phyloP scores from a whole-genome alignment of 2,113 vertebrate species.

The Corvus hawaiiensis region DNA sequence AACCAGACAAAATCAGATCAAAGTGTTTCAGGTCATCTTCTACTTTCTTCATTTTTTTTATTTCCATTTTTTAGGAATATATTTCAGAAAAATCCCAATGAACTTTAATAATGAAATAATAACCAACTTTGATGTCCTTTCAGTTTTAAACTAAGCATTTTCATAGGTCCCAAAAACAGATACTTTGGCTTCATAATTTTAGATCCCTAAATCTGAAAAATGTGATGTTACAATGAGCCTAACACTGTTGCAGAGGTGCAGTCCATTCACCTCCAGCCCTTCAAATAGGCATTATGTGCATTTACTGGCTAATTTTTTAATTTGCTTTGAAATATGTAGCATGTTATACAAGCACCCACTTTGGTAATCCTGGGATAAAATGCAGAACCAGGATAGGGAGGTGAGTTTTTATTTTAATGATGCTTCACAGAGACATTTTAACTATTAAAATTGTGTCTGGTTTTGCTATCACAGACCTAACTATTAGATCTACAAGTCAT shows the following conservation, averaged over 20 bases:
- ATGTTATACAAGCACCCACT: not conserved
- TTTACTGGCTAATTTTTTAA: not conserved
- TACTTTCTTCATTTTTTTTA: not conserved
- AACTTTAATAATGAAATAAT: not conserved
- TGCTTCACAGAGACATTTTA: not conserved
- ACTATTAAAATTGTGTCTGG: slow-evolving; percentile 2
- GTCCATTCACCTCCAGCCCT: not conserved
- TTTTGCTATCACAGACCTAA: not conserved
- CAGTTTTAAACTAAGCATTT: not conserved
- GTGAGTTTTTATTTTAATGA: not conserved
- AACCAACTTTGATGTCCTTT: not conserved
- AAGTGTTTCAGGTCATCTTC: not conserved
- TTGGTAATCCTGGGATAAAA: not conserved
- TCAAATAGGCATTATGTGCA: not conserved
- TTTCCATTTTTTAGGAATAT: not conserved
- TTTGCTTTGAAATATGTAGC: not conserved
- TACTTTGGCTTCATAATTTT: not conserved
- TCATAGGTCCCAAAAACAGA: not conserved
- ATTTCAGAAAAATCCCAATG: not conserved
- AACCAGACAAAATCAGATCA: not conserved
- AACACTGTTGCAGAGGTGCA: not conserved
- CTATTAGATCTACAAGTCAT: slow-evolving; percentile 8
- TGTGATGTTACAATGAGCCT: not conserved
- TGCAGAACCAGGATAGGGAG: not conserved
- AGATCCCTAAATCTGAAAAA: not conserved